These are phyloP conservation scores for Plagodis dolabraria DNA, from an alignment of 2,888 invertebrate species.

Conservation along the genomic window DNA sequence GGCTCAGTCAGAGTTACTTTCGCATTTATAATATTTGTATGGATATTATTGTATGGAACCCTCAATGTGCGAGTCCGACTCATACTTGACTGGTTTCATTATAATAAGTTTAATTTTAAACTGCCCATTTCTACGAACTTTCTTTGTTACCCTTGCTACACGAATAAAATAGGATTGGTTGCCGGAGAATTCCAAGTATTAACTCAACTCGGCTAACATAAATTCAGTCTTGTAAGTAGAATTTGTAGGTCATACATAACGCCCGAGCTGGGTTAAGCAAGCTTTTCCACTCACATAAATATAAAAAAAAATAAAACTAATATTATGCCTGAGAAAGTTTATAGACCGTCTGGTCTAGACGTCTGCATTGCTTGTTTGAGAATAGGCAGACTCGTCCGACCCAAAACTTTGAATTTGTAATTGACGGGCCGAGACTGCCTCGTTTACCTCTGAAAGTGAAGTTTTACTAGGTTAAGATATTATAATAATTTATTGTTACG, in stretches of 20 bases:
- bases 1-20: too few relatives aligned
- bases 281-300: constrained; percentile 42
- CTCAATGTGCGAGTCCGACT: too few relatives aligned
- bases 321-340: constrained; percentile 53
- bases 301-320: constrained; percentile 44
- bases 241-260: constrained; percentile 19
- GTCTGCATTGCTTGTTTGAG: constrained; percentile 40
- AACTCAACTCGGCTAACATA: background rate
- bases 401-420: constrained; percentile 46
- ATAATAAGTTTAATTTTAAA: too few relatives aligned
- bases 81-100: too few relatives aligned
- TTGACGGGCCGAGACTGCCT: constrained; percentile 22
- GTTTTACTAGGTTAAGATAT: too few relatives aligned
- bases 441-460: constrained; percentile 20
- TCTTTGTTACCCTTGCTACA: too few relatives aligned
- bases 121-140: too few relatives aligned
- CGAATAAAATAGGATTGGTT: too few relatives aligned
- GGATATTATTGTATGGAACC: too few relatives aligned
- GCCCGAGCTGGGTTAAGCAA: constrained; percentile 37
- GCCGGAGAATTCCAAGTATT: too few relatives aligned
- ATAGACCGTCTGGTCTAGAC: constrained; percentile 61
- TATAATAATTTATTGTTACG: too few relatives aligned
- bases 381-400: constrained; percentile 39
- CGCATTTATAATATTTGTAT: too few relatives aligned
- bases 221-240: constrained; percentile 4